A percentile compares a stretch with the other conserved stretches of the same genome.
phyloP scores from a whole-genome alignment of 1,140 invertebrate species.

The Brachionus rubens region DNA sequence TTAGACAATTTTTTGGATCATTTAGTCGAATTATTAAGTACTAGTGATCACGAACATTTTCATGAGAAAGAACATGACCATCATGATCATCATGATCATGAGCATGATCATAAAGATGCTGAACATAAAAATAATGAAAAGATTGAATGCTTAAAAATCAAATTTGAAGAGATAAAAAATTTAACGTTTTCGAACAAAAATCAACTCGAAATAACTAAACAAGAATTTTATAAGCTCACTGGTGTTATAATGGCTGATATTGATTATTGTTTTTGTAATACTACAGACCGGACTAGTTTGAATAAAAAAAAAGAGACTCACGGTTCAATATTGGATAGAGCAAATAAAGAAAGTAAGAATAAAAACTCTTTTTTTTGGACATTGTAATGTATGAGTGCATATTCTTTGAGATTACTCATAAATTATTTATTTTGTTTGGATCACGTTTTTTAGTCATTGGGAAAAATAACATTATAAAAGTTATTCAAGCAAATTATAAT shows the following conservation, averaged over 20 bases:
- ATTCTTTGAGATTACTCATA: too few relatives aligned
- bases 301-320: background rate
- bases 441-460: too few relatives aligned
- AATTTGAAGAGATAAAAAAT: conserved; percentile 22
- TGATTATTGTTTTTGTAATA: conserved; percentile 23
- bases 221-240: background rate
- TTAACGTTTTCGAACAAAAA: background rate
- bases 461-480: too few relatives aligned
- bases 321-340: background rate
- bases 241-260: conserved; percentile 22
- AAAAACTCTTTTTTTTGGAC: background rate
- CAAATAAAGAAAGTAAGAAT: background rate
- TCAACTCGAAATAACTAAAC: background rate
- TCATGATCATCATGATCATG: conserved; percentile 30
- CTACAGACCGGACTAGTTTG: background rate
- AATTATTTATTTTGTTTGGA: too few relatives aligned
- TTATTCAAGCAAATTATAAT: too few relatives aligned
- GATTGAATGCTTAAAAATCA: background rate
- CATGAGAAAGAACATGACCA: background rate
- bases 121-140: background rate
- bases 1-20: conserved; percentile 6
- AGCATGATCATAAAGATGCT: background rate
- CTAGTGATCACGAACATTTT: background rate
- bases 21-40: conserved; percentile 12
- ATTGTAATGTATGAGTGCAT: too few relatives aligned